phyloP scores from a whole-genome alignment of 2,888 invertebrate species.

The Drosophila merina region DNA sequence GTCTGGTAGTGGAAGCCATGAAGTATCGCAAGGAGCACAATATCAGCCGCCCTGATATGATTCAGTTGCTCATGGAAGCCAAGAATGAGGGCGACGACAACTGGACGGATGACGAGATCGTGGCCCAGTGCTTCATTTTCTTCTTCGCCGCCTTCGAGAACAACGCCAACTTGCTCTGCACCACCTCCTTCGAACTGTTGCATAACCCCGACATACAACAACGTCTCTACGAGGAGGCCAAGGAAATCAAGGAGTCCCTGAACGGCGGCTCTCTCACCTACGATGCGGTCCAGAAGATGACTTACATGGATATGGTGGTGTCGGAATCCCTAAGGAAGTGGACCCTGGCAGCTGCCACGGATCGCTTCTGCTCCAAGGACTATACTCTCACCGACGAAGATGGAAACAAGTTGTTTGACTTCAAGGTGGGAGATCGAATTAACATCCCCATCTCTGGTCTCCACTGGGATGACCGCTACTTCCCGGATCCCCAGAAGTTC shows the following conservation, averaged over 20 bases:
- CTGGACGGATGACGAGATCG: constrained; percentile 81
- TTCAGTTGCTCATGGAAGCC: constrained; percentile 85
- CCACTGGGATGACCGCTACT: constrained; percentile 85
- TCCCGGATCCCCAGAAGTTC: constrained; percentile 85
- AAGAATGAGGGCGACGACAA: constrained; percentile 68
- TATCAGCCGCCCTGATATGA: constrained; percentile 18
- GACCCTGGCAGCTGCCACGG: constrained; percentile 83
- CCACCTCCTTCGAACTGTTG: constrained; percentile 85
- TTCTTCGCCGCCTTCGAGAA: constrained; percentile 86
- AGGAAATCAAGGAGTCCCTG: constrained; percentile 81
- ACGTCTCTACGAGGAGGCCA: constrained; percentile 85
- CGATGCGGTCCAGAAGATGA: constrained; percentile 85
- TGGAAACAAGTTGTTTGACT: constrained; percentile 85
- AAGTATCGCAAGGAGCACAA: constrained; percentile 15
- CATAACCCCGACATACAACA: constrained; percentile 86
- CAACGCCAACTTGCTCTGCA: constrained; percentile 82
- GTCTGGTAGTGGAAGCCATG: constrained; percentile 15
- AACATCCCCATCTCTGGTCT: constrained; percentile 82
- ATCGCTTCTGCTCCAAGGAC: constrained; percentile 85
- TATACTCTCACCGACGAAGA: constrained; percentile 79
- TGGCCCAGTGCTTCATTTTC: constrained; percentile 85
- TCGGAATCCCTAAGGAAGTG: constrained; percentile 85
- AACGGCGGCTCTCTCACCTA: constrained; percentile 85
- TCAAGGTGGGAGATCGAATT: constrained; percentile 83
- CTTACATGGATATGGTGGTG: constrained; percentile 87